Base-by-base conservation (phyloP, 2,113 vertebrate species). In the Rousettus leschenaultii region DNA sequence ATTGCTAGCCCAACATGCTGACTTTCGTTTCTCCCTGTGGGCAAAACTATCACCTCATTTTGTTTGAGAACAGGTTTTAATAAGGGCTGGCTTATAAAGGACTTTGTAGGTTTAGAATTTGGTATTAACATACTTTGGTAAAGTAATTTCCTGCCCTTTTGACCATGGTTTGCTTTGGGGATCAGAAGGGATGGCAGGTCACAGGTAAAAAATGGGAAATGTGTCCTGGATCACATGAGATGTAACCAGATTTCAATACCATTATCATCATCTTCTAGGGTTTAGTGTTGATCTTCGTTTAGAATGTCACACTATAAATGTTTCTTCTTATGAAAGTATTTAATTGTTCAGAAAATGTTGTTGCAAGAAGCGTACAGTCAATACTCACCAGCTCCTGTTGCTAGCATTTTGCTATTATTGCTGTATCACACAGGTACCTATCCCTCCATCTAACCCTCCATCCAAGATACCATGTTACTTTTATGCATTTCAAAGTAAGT, bases 101-200 rank as follows among this genome's bases (percentile, higher is more conserved):
- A 86, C 55, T 95, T 94, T 78, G 73, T 83, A 80, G 89, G 61
- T 91, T 86, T 80, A 89, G 55, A 93, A 90, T 92, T 93, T 94
- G 74, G 22, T 83, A 45, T 85, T 86, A 85, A 85, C 57, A 15
- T 57, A 57, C 66, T 74, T 86, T 66, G 33, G 57, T 92, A 45
- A 86, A 95, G 91, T 77, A 45, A 90, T 92, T 96, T 94, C 70
- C 90, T 89, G 35, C 74, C 86, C 51, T 96, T 96, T 93, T 79
- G 83, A 91, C 84, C n/a, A 3, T 40, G n/a, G 55, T 90, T 96
- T 95, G n/a, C 66, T 91, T 92, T 73, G 43, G 18, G 53, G 43
- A 6, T 66, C 45, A 19, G 59, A 40, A 57, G 33, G 30, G 45
- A 45, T 65, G 35, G 14, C 24, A 33, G 45, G 55, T 80, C 66